Conservation (phyloP, 2,113 vertebrate genomes). For the Serinus canaria region DNA sequence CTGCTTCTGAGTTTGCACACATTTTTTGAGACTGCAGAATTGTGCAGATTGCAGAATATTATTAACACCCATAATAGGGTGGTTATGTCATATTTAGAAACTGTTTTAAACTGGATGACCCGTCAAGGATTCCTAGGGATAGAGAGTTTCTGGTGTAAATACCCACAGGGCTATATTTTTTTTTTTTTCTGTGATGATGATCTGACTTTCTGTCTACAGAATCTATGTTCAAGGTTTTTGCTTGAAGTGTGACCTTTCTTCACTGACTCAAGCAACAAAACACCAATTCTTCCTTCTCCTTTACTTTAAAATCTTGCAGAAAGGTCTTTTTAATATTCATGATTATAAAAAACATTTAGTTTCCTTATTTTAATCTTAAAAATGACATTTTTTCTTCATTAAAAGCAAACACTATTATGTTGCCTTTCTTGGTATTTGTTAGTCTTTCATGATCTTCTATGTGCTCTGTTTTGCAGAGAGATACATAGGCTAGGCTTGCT, state of each 20-base stretch:
- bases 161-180: neutral
- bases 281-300: neutral
- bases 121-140: neutral
- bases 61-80: neutral
- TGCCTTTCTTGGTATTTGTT: neutral
- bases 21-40: neutral
- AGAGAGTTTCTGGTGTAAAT: neutral
- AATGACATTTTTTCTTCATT: neutral
- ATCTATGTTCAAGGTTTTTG: neutral
- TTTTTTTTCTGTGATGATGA: neutral
- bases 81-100: neutral
- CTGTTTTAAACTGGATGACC: neutral
- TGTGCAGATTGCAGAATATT: no score
- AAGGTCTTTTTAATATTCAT: neutral
- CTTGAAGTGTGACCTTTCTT: neutral
- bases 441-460: neutral
- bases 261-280: neutral
- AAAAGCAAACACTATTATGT: neutral
- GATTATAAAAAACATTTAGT: accelerated
- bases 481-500: neutral
- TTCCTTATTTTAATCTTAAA: neutral
- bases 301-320: neutral
- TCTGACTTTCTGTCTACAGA: neutral
- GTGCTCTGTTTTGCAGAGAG: neutral
- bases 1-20: neutral